These are phyloP conservation scores for Agapornis roseicollis DNA, from an alignment of 2,113 vertebrate genomes.

Conservation along the genomic window DNA sequence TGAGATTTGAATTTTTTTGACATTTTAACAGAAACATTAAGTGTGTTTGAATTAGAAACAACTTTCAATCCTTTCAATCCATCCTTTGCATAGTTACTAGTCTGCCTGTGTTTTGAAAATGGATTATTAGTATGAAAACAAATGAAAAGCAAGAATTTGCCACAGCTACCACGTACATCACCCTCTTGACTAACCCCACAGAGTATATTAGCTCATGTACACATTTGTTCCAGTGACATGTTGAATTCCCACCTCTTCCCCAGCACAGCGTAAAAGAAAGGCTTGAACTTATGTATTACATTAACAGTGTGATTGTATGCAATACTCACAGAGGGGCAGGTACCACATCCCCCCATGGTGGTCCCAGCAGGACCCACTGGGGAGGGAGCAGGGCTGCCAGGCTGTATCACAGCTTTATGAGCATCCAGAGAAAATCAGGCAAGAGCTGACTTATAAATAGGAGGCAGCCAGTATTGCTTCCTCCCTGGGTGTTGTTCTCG, in stretches of 20 bases:
- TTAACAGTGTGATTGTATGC: not conserved
- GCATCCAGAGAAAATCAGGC: not conserved
- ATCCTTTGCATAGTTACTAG: not conserved
- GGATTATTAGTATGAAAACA: not conserved
- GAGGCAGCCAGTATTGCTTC: not conserved
- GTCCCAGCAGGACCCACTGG: fast-evolving
- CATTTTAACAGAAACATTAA: not conserved
- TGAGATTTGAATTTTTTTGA: not conserved
- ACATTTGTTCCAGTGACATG: fast-evolving
- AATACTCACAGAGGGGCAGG: not conserved
- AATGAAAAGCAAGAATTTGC: not conserved
- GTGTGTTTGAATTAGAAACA: not conserved
- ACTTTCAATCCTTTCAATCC: not conserved
- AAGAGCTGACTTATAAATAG: not conserved
- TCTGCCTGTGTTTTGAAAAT: not conserved
- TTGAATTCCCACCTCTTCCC: not conserved
- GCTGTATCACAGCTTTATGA: not conserved
- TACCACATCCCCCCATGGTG: not conserved
- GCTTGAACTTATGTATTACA: not conserved
- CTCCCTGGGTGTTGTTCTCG: not conserved
- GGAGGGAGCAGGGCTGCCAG: not conserved
- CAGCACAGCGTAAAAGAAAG: not conserved
- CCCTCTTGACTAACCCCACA: not conserved
- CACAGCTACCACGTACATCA: no score
- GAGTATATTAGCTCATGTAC: not conserved